A percentile compares a stretch with the other conserved stretches of the same genome.
These are phyloP conservation scores for Syncerus caffer DNA, from an alignment of 2,797 vertebrate species.

Conservation along the genomic window DNA sequence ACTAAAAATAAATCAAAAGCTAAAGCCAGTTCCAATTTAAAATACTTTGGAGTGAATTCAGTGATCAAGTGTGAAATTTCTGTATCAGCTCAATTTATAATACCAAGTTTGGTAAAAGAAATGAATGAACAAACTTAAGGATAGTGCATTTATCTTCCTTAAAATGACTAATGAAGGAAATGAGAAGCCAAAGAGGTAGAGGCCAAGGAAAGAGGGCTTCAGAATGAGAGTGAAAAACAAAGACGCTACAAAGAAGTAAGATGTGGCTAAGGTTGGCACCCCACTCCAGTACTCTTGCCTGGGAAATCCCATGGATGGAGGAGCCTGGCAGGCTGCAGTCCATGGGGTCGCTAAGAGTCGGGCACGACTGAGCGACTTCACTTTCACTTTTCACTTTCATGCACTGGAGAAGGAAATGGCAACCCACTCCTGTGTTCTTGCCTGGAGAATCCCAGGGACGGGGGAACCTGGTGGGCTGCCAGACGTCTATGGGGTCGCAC, in stretches of 20 bases:
- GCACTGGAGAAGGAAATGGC: too few species aligned
- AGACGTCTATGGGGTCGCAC: too few species aligned
- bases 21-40: not conserved
- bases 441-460: too few species aligned
- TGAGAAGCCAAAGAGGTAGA: not conserved
- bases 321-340: too few species aligned
- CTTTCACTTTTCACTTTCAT: too few species aligned
- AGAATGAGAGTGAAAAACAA: not conserved
- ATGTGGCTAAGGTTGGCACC: not conserved
- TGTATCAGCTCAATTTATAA: not conserved
- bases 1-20: not conserved
- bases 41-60: not conserved
- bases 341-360: too few species aligned
- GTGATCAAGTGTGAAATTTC: not conserved
- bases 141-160: not conserved
- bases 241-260: too few species aligned
- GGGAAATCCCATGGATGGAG: too few species aligned
- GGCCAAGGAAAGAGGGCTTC: not conserved
- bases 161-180: not conserved
- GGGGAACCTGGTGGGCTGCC: too few species aligned
- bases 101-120: not conserved
- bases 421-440: too few species aligned
- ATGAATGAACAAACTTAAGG: not conserved
- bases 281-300: too few species aligned
- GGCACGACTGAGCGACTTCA: too few species aligned